Conservation (phyloP, 35 echinoderm and acorn worm genomes). For the Ophioderma brevispina region DNA sequence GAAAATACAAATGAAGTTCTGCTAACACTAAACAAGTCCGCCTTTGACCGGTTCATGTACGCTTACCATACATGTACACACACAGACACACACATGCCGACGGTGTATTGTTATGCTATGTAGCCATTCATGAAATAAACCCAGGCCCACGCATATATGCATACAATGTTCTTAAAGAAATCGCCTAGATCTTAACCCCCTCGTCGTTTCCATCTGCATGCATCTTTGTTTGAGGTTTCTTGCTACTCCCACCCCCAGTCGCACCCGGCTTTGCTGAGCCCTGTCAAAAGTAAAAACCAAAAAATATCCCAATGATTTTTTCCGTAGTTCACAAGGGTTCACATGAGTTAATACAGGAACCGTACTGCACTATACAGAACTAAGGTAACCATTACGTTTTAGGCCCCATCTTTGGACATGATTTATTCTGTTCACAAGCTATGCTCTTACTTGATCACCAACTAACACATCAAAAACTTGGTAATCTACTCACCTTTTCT, state of each 20-base stretch:
- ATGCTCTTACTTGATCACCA: not conserved
- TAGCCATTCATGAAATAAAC: not conserved
- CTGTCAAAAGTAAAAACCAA: constrained; percentile 11
- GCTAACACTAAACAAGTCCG: not conserved
- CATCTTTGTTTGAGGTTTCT: constrained; percentile 38
- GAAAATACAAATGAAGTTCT: no score
- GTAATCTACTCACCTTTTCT: constrained; percentile 56
- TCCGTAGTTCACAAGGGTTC: not conserved
- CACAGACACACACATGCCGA: not conserved
- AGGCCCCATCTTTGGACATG: not conserved
- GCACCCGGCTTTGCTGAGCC: constrained; percentile 1
- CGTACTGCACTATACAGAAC: not conserved
- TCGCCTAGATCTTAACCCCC: not conserved
- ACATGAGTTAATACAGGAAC: not conserved
- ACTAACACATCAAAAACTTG: not conserved
- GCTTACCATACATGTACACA: no score
- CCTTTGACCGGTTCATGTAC: constrained; percentile 3
- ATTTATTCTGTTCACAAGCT: not conserved
- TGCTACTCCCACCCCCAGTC: constrained; percentile 19
- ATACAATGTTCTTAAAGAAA: no score
- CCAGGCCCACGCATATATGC: no score
- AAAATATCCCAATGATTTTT: not conserved
- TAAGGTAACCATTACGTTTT: not conserved
- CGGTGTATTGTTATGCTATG: not conserved
- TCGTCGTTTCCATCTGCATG: constrained; percentile 9